These are phyloP conservation scores for Ctenopoma kingsleyae DNA, from an alignment of 2,797 vertebrate genomes.

Conservation along the genomic window DNA sequence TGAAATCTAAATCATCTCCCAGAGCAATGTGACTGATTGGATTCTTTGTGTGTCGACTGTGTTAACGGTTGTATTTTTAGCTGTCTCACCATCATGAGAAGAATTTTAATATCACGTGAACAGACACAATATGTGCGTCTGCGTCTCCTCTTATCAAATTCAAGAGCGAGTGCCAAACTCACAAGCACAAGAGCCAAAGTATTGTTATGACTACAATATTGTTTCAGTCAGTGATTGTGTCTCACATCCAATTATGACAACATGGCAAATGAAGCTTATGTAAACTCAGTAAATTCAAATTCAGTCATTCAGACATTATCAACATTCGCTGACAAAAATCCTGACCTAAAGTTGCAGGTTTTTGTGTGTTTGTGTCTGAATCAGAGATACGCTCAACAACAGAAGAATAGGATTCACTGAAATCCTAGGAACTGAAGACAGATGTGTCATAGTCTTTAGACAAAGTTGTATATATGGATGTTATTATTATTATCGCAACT, in stretches of 20 bases:
- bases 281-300: neutral
- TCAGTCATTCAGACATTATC: too few relatives aligned
- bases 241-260: neutral
- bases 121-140: constrained; percentile 14
- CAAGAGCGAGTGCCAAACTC: constrained; percentile 15
- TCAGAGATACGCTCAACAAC: neutral
- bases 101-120: constrained; percentile 11
- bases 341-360: neutral
- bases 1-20: neutral
- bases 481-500: too few relatives aligned
- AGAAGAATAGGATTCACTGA: neutral
- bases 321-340: too few relatives aligned
- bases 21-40: constrained; percentile 5
- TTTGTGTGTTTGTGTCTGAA: constrained; percentile 12
- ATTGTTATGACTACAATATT: constrained; percentile 18
- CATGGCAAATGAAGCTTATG: neutral
- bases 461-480: too few relatives aligned
- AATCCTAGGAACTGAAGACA: too few relatives aligned
- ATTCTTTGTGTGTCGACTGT: neutral
- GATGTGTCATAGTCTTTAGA: too few relatives aligned
- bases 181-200: constrained; percentile 2
- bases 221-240: constrained; percentile 10
- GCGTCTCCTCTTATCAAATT: constrained; percentile 17
- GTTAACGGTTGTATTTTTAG: constrained; percentile 35
- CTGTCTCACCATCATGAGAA: constrained; percentile 21